Base-by-base conservation (phyloP, 2,113 vertebrate species). In the Chlamydotis undulata region DNA sequence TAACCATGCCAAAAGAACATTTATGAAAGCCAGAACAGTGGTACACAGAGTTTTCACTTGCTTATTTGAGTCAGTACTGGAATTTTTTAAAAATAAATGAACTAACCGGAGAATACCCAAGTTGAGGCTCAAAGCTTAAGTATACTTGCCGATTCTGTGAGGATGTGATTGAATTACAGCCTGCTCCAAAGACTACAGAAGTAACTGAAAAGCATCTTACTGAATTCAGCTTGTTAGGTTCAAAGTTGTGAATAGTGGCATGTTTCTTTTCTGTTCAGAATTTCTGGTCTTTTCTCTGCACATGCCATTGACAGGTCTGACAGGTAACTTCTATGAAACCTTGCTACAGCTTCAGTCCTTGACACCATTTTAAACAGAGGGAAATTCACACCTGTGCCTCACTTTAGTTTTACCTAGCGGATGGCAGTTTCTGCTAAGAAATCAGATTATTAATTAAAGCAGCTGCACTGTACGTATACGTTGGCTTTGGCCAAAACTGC, bases 1-100 rank as follows among this genome's bases (percentile, higher is more conserved):
- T 94, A 76, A 43, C 57, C 69, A 79, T 89, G 97, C 98, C 98
- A 97, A 87, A 93, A 91, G 95, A 97, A 96, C 92, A 87, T 93
- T 96, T 97, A 92, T 96, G 94, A 96, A 96, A 95, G 93, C 96
- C 84, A 94, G 82, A 93, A 94, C 82, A 96, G 49, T 63, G 80
- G 83, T 89, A 96, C 90, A 86, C 31, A 41, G 79, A 93, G 65
- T 88, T 88, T 96, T 84, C 8, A 5, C 77, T 91, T 96, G 76
- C 68, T 96, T 89, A 76, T 90, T 92, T 87, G 95, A 94, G 93
- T 71, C 71, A 84, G 35, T 45, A 57, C 69, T 59, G 71, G 53
- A 78, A 76, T 37, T 90, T 90, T 95, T 83, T 91, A 60, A 23
- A 76, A 41, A 83, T 45, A 94, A 50, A 75, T 90, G 35, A 94